Evolutionary conservation across 2,797 vertebrate genomes (phyloP).

Genomic region (Schizothorax lantsangensis): DNA sequence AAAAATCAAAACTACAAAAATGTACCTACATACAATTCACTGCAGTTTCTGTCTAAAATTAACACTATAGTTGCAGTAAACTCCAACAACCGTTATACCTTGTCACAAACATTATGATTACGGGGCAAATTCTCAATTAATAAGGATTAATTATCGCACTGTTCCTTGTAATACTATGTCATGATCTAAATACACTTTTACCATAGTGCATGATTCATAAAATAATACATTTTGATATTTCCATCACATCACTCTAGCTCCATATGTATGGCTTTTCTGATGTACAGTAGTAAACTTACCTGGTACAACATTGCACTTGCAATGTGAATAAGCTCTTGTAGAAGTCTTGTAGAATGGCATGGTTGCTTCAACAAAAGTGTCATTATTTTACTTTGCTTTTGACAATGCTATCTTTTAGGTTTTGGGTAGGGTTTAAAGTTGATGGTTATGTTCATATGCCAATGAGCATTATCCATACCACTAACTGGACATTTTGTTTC

Average conservation of each 20-base stretch:
- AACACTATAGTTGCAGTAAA: not conserved
- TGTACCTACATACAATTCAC: not conserved
- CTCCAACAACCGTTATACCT: not conserved
- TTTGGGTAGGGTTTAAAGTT: not conserved
- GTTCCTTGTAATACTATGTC: not conserved
- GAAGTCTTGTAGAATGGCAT: not conserved
- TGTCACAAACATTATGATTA: not conserved
- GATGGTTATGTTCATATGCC: not conserved
- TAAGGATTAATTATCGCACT: not conserved
- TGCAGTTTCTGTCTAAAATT: not conserved
- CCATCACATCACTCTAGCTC: not conserved
- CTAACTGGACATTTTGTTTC: not conserved
- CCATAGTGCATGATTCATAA: not conserved
- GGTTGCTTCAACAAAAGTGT: not conserved
- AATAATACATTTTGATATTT: not conserved
- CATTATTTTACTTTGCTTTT: not conserved
- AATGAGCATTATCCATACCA: not conserved
- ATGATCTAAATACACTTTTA: not conserved
- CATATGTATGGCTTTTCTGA: not conserved
- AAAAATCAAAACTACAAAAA: not conserved
- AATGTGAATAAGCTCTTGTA: not conserved
- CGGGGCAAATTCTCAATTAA: not conserved
- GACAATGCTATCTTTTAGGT: not conserved
- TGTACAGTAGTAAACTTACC: not conserved
- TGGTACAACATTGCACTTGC: not conserved